phyloP scores from a whole-genome alignment of 2,797 vertebrate genomes.

The Vultur gryphus region DNA sequence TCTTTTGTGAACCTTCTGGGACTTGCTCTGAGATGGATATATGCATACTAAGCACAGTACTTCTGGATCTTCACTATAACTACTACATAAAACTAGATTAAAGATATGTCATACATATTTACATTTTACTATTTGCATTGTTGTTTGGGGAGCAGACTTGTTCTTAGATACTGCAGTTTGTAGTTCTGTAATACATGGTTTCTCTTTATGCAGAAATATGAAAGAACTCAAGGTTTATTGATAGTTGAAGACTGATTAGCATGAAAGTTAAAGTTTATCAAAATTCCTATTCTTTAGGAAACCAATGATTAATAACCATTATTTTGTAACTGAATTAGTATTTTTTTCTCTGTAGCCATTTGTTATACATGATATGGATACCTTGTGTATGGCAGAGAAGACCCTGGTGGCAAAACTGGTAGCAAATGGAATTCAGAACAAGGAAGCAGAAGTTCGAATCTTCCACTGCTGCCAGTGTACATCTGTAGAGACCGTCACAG shows the following conservation, averaged over 20 bases:
- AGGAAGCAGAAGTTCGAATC: conserved; percentile 87
- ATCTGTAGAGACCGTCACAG: conserved; percentile 91
- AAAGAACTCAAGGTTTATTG: background rate
- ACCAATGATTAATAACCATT: background rate
- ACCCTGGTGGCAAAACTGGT: conserved; percentile 84
- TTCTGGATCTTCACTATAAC: background rate
- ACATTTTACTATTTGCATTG: background rate
- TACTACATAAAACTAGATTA: background rate
- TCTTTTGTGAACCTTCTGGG: background rate
- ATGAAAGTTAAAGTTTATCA: background rate
- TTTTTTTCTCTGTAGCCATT: conserved; percentile 79
- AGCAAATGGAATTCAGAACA: conserved; percentile 81
- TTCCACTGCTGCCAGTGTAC: conserved; percentile 94
- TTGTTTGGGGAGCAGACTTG: background rate
- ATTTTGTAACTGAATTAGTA: background rate
- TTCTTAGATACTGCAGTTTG: background rate
- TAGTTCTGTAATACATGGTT: background rate
- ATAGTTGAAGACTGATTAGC: background rate
- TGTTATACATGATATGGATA: conserved; percentile 95
- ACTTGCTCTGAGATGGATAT: background rate
- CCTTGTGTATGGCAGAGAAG: conserved; percentile 89
- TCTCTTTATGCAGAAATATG: background rate
- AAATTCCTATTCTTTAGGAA: background rate
- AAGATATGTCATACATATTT: background rate
- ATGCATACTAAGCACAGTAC: background rate